Percentiles rank a stretch among this genome's conserved stretches.
Conservation (phyloP, 2,797 vertebrate species). For the Ataeniobius toweri region DNA sequence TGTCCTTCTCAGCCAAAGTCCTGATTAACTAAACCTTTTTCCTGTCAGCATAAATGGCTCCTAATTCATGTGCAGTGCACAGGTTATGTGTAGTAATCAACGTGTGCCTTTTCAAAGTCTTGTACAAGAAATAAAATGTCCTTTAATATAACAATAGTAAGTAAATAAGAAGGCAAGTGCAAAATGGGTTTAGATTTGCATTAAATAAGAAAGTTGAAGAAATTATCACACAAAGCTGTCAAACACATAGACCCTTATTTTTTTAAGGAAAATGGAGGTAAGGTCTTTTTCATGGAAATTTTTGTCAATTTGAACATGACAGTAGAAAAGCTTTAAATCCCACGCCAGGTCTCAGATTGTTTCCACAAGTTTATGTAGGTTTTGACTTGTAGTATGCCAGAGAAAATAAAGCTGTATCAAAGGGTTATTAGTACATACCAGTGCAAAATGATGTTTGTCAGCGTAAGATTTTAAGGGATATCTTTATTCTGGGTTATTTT, state of each 20-base stretch:
- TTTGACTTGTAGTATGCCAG: neutral
- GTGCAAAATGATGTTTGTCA: neutral
- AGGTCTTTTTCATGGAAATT: neutral
- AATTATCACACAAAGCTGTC: neutral
- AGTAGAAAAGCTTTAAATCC: neutral
- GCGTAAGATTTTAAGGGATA: neutral
- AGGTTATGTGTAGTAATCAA: constrained; percentile 46
- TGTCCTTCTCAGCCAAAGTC: constrained; percentile 33
- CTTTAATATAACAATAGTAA: neutral
- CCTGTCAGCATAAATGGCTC: constrained; percentile 32
- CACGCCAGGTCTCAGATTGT: neutral
- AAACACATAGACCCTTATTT: neutral
- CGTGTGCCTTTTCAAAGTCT: constrained; percentile 17
- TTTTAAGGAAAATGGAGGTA: neutral
- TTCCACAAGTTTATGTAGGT: neutral
- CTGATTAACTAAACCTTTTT: constrained; percentile 63
- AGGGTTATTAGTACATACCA: neutral
- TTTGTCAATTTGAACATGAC: neutral
- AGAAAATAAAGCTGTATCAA: neutral
- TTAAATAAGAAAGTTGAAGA: constrained; percentile 31
- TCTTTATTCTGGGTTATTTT: neutral
- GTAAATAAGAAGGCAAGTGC: neutral
- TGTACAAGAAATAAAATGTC: constrained; percentile 24
- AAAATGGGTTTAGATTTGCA: constrained; percentile 20
- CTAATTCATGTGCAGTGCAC: constrained; percentile 36